Conservation (phyloP, 1,140 invertebrate species). For the Delia radicum region DNA sequence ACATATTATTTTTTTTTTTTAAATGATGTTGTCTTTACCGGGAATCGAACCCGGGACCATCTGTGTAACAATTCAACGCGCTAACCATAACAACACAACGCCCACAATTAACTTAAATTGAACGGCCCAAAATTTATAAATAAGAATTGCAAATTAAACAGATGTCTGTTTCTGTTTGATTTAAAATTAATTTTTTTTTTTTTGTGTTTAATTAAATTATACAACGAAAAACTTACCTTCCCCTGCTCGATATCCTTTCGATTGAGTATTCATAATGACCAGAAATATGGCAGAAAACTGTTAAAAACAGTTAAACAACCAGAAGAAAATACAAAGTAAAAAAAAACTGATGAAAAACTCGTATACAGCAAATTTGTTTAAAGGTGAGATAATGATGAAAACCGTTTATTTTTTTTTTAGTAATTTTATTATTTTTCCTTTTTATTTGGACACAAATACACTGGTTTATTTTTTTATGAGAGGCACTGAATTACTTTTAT, state of each 20-base stretch:
- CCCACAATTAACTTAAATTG: no score
- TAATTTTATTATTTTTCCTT: not conserved
- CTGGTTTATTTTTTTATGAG: not conserved
- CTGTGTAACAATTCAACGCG: no score
- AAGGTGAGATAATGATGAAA: not conserved
- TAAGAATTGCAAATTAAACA: no score
- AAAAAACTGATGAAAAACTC: not conserved
- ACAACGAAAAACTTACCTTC: constrained; percentile 26
- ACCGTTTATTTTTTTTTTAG: not conserved
- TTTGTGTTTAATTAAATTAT: no score
- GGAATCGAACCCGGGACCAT: no score
- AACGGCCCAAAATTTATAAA: no score
- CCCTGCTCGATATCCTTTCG: constrained; percentile 52
- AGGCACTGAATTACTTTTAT: constrained; percentile 14
- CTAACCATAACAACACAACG: no score
- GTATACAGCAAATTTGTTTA: not conserved
- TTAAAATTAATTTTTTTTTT: no score
- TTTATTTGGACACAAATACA: not conserved
- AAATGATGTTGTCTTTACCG: no score
- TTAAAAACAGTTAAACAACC: not conserved
- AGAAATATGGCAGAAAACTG: constrained; percentile 21
- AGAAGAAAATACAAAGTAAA: not conserved
- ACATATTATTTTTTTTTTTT: no score
- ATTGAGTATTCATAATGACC: constrained; percentile 53
- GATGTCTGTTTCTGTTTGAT: no score